Conservation (phyloP, 2,113 vertebrate genomes). For the Oryzias javanicus region DNA sequence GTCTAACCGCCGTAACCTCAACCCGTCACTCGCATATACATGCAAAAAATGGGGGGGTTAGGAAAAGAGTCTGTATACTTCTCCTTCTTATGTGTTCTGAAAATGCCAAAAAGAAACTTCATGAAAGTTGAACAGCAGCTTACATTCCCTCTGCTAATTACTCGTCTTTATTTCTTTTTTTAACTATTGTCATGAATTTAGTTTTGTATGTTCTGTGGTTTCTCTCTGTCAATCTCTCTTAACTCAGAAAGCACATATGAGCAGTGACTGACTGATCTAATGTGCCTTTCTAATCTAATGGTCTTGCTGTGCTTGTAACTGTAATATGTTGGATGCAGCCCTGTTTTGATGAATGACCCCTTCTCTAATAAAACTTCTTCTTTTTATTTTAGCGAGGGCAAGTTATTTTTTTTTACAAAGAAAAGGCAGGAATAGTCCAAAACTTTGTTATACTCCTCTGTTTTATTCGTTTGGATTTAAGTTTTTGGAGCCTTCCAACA, state of each 20-base stretch:
- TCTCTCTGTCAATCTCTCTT: constrained; percentile 16
- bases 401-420: constrained; percentile 34
- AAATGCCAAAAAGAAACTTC: constrained; percentile 8
- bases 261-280: constrained; percentile 35
- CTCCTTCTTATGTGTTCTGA: constrained; percentile 2
- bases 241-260: constrained; percentile 27
- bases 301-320: constrained; percentile 34
- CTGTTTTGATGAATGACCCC: constrained; percentile 42
- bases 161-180: constrained; percentile 12
- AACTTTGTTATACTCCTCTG: constrained; percentile 39
- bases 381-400: constrained; percentile 34
- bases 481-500: constrained; percentile 47
- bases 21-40: constrained; percentile 25
- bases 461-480: constrained; percentile 44
- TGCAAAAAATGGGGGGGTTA: constrained; percentile 15
- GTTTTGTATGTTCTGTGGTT: constrained; percentile 35
- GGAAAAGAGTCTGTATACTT: constrained; percentile 17
- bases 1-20: constrained; percentile 57
- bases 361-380: constrained; percentile 48
- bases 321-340: constrained; percentile 56
- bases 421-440: constrained; percentile 31
- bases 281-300: constrained; percentile 35
- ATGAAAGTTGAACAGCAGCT: constrained; percentile 1
- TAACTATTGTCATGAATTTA: constrained; percentile 30
- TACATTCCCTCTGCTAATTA: constrained; percentile 6